Evolutionary conservation across 2,888 invertebrate species (phyloP).

Genomic region (Psylliodes chrysocephalus): DNA sequence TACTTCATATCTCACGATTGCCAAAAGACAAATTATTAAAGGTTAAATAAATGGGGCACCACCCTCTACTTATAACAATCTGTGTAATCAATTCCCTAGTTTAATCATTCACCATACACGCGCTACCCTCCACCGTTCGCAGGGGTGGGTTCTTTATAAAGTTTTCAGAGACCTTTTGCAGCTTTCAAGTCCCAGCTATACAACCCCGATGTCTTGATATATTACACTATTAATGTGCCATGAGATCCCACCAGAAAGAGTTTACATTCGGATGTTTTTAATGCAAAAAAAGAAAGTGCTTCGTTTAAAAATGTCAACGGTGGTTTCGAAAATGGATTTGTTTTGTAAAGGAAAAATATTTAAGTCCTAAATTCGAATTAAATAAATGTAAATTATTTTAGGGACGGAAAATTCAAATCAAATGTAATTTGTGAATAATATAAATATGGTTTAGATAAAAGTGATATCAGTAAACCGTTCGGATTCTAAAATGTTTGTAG

Average conservation of each 20-base stretch:
- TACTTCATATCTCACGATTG: slow-evolving; percentile 26
- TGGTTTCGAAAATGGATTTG: no score
- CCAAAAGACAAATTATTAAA: slow-evolving; percentile 39
- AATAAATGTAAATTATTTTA: no score
- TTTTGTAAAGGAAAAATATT: no score
- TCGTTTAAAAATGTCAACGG: no score
- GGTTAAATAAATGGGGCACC: slow-evolving; percentile 39
- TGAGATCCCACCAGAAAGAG: slow-evolving; percentile 16
- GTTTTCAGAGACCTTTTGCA: slow-evolving; percentile 26
- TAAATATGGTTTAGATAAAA: no score
- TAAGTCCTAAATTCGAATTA: no score
- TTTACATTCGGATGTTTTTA: slow-evolving; percentile 9
- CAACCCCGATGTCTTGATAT: slow-evolving; percentile 31
- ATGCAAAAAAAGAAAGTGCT: neutral
- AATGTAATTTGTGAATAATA: no score
- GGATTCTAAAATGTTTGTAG: no score
- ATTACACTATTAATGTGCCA: slow-evolving; percentile 25
- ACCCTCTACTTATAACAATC: slow-evolving; percentile 35
- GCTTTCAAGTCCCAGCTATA: slow-evolving; percentile 27
- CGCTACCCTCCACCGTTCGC: slow-evolving; percentile 14
- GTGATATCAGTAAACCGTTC: no score
- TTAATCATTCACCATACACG: slow-evolving; percentile 36
- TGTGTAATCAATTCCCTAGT: slow-evolving; percentile 37
- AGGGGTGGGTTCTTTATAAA: slow-evolving; percentile 33
- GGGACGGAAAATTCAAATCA: no score